Base-by-base conservation (phyloP, 1,140 invertebrate genomes). In the Diorhabda elongata region DNA sequence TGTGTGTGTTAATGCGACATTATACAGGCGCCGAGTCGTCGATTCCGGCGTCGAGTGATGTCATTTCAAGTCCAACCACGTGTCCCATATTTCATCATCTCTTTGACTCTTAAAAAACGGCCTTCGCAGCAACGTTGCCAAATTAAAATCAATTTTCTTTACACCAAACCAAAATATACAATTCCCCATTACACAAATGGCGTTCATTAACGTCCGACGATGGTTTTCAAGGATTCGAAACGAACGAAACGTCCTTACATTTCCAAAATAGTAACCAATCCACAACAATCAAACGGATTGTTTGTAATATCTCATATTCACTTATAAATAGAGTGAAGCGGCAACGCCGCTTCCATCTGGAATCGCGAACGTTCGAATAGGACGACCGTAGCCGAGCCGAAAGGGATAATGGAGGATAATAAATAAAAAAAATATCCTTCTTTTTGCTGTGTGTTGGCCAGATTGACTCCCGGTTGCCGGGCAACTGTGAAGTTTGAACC, bases 41-140 rank as follows among this genome's bases (percentile, higher is more conserved):
- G 78, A 78, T 77, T 75, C 73, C 57, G 73, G 67, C 73, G 74
- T 75, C 73, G 75, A 85, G 83, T 83, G 83, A 84, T 85, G 85
- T 86, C 84, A 85, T 86, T 86, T 83, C 85, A 83, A 86, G 85
- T 86, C 85, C 85, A 84, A 86, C 85, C 85, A 86, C 85, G 85
- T 86, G 85, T 85, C 84, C 84, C 84, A 86, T 86, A 86, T 86
- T 86, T 86, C 85, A 86, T 86, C 85, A 85, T 86, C 85, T 86
- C 75, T 78, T 79, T 75, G 71, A 70, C 67, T 76, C 77, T 76
- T 76, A 76, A 65, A 75, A 71, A 67, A 71, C 73, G 73, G 60
- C 47, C 47, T 52, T 52, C 47, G 47, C 6, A 52, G 6, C 47
- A 52, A n/a, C n/a, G 47, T 52, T 52, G 47, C 47, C 47, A 52